phyloP scores from a whole-genome alignment of 1,140 invertebrate species.

The Parapsyche elsis region DNA sequence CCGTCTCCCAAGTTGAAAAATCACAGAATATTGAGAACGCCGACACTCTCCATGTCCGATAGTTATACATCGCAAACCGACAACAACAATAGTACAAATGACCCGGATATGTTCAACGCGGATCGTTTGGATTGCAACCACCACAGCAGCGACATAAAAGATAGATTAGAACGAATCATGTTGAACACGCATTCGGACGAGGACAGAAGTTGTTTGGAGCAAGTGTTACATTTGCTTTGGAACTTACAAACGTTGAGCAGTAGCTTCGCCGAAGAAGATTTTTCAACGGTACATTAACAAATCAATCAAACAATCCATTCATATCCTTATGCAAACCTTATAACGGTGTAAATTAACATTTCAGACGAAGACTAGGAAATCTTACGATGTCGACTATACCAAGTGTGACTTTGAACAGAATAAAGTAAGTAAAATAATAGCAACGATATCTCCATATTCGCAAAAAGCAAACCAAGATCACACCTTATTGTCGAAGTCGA shows the following conservation, averaged over 20 bases:
- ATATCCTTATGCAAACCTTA: neutral
- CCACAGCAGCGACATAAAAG: constrained; percentile 47
- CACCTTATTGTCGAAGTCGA: constrained; percentile 45
- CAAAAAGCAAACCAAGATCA: constrained; percentile 62
- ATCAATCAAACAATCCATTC: neutral
- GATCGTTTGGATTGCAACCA: constrained; percentile 16
- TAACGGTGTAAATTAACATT: constrained; percentile 29
- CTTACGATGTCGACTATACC: constrained; percentile 42
- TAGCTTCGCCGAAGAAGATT: constrained; percentile 66
- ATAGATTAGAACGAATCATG: constrained; percentile 51
- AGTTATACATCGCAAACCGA: constrained; percentile 46
- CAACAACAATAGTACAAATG: constrained; percentile 27
- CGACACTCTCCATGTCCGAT: constrained; percentile 45
- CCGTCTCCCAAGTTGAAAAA: constrained; percentile 63
- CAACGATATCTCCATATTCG: constrained; percentile 66
- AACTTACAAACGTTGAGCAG: constrained; percentile 68
- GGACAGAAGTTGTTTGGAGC: constrained; percentile 69
- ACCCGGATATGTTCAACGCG: constrained; percentile 13
- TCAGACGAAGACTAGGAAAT: constrained; percentile 50
- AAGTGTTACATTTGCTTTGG: constrained; percentile 69
- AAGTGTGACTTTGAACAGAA: constrained; percentile 53
- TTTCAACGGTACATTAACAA: constrained; percentile 60
- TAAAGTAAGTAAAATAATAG: constrained; percentile 62
- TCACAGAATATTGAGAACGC: constrained; percentile 61
- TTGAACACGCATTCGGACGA: constrained; percentile 65